These are phyloP conservation scores for Peromyscus polionotus DNA, from an alignment of 2,113 vertebrate species.

Conservation along the genomic window DNA sequence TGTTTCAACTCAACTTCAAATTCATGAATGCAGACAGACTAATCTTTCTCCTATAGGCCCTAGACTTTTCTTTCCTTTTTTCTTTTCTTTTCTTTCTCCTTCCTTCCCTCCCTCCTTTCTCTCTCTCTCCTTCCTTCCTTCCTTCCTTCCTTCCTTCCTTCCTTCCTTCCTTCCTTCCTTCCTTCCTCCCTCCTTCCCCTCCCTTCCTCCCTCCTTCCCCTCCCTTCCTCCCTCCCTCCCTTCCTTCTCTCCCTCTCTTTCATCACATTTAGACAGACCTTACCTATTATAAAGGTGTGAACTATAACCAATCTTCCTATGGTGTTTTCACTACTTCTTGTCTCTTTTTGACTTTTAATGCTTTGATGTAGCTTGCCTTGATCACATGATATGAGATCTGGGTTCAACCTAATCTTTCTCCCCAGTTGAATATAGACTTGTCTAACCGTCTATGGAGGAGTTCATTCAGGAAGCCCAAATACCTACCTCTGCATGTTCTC, in stretches of 20 bases:
- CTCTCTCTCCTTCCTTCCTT: accelerated
- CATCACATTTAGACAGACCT: not conserved
- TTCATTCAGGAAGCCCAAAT: not conserved
- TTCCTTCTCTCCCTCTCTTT: no score
- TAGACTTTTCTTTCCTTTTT: not conserved
- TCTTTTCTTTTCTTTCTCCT: no score
- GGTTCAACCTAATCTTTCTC: not conserved
- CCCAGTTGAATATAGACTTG: not conserved
- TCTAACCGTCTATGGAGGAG: accelerated
- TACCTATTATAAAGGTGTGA: not conserved
- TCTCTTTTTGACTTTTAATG: not conserved
- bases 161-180: no score
- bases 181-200: no score
- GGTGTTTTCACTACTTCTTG: not conserved
- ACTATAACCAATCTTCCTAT: not conserved
- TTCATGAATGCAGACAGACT: not conserved
- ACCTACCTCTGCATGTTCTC: conserved; percentile 91
- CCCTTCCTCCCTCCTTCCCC: no score
- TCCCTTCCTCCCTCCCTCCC: no score
- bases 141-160: no score
- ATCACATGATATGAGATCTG: not conserved
- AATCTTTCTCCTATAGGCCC: not conserved
- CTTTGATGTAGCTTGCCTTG: not conserved
- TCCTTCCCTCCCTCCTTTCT: no score
- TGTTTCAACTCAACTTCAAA: not conserved